Evolutionary conservation across 2,113 vertebrate genomes (phyloP).

Genomic region (Cephalopholis sonnerati): DNA sequence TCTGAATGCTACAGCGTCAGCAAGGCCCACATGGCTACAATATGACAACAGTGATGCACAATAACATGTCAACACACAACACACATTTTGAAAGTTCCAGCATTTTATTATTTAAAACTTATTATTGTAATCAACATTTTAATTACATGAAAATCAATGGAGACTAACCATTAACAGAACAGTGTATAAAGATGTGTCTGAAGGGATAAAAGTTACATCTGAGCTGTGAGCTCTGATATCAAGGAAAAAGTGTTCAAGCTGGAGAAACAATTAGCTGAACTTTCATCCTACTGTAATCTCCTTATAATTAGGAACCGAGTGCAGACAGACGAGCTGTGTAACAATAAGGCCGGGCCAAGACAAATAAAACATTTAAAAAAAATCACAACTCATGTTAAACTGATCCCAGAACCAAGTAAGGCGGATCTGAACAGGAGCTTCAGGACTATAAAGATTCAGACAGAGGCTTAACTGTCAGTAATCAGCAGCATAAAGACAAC

Average conservation of each 20-base stretch:
- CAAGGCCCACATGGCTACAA: too few relatives aligned
- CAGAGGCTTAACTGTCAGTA: constrained; percentile 41
- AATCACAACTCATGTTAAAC: constrained; percentile 51
- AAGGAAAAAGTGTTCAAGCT: constrained; percentile 20
- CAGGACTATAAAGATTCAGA: constrained; percentile 41
- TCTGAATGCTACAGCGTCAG: too few relatives aligned
- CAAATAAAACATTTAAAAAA: constrained; percentile 37
- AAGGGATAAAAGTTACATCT: constrained; percentile 45
- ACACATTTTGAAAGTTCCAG: constrained; percentile 39
- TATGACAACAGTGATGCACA: neutral
- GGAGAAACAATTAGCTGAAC: constrained; percentile 28
- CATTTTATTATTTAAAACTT: constrained; percentile 75
- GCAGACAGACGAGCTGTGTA: constrained; percentile 50
- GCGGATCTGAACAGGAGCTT: constrained; percentile 42
- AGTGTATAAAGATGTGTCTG: constrained; percentile 46
- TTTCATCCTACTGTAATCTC: constrained; percentile 39
- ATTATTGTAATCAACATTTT: constrained; percentile 60
- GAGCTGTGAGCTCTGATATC: constrained; percentile 19
- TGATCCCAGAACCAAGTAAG: constrained; percentile 69
- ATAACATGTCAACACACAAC: neutral
- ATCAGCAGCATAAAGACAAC: constrained; percentile 60
- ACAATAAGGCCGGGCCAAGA: constrained; percentile 54
- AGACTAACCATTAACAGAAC: constrained; percentile 50
- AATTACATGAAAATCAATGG: constrained; percentile 59
- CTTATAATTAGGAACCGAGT: constrained; percentile 40